Conservation (phyloP, 2,888 invertebrate species). For the Pseudococcus longispinus region DNA sequence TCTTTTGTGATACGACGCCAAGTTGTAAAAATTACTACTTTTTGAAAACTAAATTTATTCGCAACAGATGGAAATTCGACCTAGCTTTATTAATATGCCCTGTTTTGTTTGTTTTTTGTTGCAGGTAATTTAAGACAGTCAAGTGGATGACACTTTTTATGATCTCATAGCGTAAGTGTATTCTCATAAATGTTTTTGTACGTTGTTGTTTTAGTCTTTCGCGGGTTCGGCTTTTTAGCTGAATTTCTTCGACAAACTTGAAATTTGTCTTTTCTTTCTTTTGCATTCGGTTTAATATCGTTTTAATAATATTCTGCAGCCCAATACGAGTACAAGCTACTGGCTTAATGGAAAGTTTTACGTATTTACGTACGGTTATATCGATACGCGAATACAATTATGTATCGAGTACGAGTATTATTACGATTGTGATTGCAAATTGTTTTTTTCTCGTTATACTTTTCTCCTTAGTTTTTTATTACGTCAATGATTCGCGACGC, state of each 20-base stretch:
- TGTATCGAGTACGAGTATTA: not conserved
- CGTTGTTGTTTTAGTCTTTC: not conserved
- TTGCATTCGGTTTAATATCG: too few relatives aligned
- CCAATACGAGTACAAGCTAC: too few relatives aligned
- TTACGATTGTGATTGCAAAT: not conserved
- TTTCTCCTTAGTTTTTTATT: not conserved
- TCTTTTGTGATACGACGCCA: too few relatives aligned
- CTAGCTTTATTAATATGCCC: not conserved
- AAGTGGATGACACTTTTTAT: not conserved
- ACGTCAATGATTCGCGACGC: not conserved
- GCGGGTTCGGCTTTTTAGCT: too few relatives aligned
- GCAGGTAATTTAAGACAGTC: not conserved
- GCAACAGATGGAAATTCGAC: not conserved
- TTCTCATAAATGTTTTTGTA: not conserved
- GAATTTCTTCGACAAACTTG: too few relatives aligned
- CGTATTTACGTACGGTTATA: not conserved
- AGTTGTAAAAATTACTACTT: too few relatives aligned
- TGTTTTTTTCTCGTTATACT: not conserved
- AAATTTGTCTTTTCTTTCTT: too few relatives aligned
- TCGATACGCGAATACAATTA: not conserved
- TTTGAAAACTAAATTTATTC: too few relatives aligned
- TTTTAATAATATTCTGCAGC: too few relatives aligned
- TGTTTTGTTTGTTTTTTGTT: not conserved
- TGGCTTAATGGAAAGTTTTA: too few relatives aligned
- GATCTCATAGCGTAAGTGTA: constrained; percentile 22